Conservation (phyloP, 1,140 invertebrate genomes). For the Dolichoris vasculosae region DNA sequence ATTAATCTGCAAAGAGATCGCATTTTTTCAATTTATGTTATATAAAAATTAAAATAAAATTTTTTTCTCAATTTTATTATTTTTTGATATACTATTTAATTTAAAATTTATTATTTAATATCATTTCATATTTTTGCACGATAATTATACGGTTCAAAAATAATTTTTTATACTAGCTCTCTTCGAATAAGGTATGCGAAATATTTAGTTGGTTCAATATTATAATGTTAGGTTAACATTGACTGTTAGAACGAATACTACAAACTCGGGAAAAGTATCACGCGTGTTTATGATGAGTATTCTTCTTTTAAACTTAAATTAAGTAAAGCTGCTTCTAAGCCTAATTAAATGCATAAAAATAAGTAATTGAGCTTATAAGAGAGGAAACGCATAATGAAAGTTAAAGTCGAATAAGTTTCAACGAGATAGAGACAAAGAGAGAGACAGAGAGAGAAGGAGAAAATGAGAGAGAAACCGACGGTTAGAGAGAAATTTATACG, state of each 20-base stretch:
- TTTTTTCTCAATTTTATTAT: background rate
- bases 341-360: conserved; percentile 28
- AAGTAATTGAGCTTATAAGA: conserved; percentile 20
- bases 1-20: background rate
- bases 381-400: background rate
- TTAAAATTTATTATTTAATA: no score
- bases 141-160: no score
- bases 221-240: conserved; percentile 1
- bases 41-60: background rate
- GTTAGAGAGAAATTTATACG: background rate
- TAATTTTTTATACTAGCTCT: no score
- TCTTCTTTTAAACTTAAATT: background rate
- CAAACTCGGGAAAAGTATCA: background rate
- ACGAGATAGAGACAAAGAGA: background rate
- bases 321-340: background rate
- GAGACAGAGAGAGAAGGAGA: background rate
- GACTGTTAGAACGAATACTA: background rate
- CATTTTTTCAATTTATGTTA: no score
- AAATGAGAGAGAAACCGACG: background rate
- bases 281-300: background rate
- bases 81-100: no score
- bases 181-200: background rate
- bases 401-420: background rate
- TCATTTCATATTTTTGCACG: no score
- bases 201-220: background rate